A percentile compares a stretch with the other conserved stretches of the same genome.
Conservation (phyloP, 2,113 vertebrate genomes). For the Pituophis catenifer region DNA sequence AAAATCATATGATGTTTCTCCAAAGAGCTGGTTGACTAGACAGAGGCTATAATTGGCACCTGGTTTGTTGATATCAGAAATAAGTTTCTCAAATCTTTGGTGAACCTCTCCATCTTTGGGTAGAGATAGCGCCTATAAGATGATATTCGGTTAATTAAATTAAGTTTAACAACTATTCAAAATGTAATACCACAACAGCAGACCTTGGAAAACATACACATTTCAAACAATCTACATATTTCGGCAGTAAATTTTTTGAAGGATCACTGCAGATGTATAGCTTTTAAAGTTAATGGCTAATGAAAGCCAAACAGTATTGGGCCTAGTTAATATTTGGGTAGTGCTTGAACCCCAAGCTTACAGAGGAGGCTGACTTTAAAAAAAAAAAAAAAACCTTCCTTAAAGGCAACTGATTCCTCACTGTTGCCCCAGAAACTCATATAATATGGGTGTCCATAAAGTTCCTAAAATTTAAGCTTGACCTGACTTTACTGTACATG, state of each 20-base stretch:
- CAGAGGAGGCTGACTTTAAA: background rate
- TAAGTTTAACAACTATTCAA: background rate
- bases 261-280: too few species aligned
- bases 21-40: conserved; percentile 86
- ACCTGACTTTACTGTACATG: too few species aligned
- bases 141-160: background rate
- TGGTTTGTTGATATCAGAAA: conserved; percentile 75
- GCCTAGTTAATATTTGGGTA: background rate
- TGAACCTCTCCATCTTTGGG: conserved; percentile 65
- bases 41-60: conserved; percentile 76
- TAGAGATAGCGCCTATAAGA: conserved; percentile 77
- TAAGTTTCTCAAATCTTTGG: conserved; percentile 72
- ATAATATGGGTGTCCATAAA: background rate
- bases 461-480: background rate
- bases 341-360: background rate
- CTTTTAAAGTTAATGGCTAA: background rate
- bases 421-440: background rate
- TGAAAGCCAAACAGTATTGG: background rate
- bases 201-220: too few species aligned
- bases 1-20: conserved; percentile 81
- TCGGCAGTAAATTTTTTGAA: too few species aligned
- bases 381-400: background rate
- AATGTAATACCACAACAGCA: too few species aligned
- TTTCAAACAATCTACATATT: too few species aligned
- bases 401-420: background rate